A percentile compares a stretch with the other conserved stretches of the same genome.
phyloP scores from a whole-genome alignment of 2,797 vertebrate species.

The Amphiprion clarkii region DNA sequence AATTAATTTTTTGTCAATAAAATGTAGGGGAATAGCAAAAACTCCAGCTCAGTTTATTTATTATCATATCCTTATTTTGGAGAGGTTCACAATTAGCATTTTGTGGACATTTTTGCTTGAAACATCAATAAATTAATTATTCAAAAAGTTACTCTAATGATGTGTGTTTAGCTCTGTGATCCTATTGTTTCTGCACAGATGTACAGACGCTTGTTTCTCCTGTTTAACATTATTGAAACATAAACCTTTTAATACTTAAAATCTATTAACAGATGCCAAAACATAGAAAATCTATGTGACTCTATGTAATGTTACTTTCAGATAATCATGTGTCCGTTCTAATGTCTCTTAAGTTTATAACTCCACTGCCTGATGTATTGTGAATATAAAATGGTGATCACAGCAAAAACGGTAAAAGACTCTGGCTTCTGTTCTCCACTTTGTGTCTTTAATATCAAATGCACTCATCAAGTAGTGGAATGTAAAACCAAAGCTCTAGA shows the following conservation, averaged over 20 bases:
- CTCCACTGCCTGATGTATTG: not conserved
- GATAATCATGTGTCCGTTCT: not conserved
- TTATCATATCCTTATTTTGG: no score
- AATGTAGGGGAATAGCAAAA: not conserved
- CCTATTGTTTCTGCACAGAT: no score
- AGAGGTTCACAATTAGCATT: no score
- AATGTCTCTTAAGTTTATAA: not conserved
- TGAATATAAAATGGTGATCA: not conserved
- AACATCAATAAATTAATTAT: not conserved
- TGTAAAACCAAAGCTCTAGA: slow-evolving; percentile 16
- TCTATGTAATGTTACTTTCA: no score
- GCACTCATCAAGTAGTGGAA: slow-evolving; percentile 5
- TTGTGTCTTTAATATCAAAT: slow-evolving; percentile 57
- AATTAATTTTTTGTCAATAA: not conserved
- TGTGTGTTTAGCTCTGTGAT: not conserved
- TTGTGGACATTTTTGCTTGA: no score
- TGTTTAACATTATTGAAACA: not conserved
- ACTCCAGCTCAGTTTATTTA: no score
- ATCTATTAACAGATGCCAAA: not conserved
- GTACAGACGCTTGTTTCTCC: not conserved
- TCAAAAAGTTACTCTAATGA: not conserved
- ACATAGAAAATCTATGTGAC: not conserved
- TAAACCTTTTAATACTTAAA: not conserved
- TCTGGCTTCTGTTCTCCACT: slow-evolving; percentile 1
- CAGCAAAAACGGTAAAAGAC: not conserved